phyloP scores from a whole-genome alignment of 2,113 vertebrate species.

The Gnathonemus echidnorhynchus region DNA sequence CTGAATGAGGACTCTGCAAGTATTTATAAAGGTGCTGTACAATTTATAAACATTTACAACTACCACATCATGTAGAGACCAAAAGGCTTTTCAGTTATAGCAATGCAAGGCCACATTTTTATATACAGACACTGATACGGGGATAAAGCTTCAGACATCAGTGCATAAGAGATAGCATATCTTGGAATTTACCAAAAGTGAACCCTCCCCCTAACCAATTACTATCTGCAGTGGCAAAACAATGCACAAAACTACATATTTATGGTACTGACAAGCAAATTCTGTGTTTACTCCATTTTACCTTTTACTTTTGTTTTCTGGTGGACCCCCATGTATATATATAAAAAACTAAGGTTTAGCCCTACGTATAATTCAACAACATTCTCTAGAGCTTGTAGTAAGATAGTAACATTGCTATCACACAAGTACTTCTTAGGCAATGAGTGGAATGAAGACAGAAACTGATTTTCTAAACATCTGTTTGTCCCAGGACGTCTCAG shows the following conservation, averaged over 20 bases:
- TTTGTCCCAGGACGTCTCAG: neutral
- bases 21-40: slow-evolving; percentile 99
- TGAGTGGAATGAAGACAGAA: neutral
- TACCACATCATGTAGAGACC: slow-evolving; percentile 67
- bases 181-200: neutral
- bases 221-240: neutral
- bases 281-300: neutral
- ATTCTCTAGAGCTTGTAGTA: neutral
- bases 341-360: neutral
- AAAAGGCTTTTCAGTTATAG: slow-evolving; percentile 57
- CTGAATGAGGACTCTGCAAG: slow-evolving; percentile 72
- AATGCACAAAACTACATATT: neutral
- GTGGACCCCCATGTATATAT: neutral
- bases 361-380: neutral
- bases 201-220: neutral
- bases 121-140: slow-evolving; percentile 40
- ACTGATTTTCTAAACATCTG: neutral
- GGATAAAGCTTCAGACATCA: slow-evolving; percentile 20
- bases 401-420: neutral
- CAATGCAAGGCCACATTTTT: slow-evolving; percentile 84
- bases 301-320: neutral
- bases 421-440: neutral
- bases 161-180: neutral
- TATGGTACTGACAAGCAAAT: neutral
- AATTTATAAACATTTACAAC: slow-evolving; percentile 99